Base-by-base conservation (phyloP, 2,113 vertebrate species). In the Amblyornis subalaris region DNA sequence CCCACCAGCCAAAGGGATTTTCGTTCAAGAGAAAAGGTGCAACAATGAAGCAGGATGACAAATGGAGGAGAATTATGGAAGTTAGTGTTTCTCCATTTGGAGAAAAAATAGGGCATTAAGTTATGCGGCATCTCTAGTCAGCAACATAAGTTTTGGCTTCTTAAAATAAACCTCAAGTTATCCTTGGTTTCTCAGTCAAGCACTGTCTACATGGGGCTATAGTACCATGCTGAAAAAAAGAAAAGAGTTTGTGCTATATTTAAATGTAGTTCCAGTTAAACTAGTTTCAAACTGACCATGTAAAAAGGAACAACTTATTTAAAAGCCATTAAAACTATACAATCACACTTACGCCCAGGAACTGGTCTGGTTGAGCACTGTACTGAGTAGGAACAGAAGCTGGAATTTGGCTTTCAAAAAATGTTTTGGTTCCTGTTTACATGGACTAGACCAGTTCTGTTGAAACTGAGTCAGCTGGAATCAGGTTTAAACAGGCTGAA, bases 171-270 rank as follows among this genome's bases (percentile, higher is more conserved):
- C 85, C 94, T 97, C 78, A 90, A 92, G 86, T 93, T 95, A 95
- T 96, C 97, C 97, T 98, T 97, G 96, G 96, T 97, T 97, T 97
- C 96, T 96, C 89, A 96, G 95, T 97, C 86, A 95, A 94, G 97
- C 96, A 96, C 91, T 93, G 62, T 93, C 90, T 87, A 93, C 38
- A 57, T 33, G 48, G 91, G 75, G 75, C 92, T 94, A 92, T 91
- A 88, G 91, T 93, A 96, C 85, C 94, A 96, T 64, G 92, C 95
- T 91, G 70, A 45, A 90, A 85, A 89, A 82, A 86, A 50, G 5
- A 18, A 50, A 50, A 38, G 25, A 54, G n/a, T 83, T 94, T 94
- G 92, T 95, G 92, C 88, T 95, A 58, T 95, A 91, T 88, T 96
- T 95, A 92, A 94, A 86, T 70, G 51, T 36, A 71, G 35, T 77